Base-by-base conservation (phyloP, 1,140 invertebrate species). In the Triops longicaudatus region DNA sequence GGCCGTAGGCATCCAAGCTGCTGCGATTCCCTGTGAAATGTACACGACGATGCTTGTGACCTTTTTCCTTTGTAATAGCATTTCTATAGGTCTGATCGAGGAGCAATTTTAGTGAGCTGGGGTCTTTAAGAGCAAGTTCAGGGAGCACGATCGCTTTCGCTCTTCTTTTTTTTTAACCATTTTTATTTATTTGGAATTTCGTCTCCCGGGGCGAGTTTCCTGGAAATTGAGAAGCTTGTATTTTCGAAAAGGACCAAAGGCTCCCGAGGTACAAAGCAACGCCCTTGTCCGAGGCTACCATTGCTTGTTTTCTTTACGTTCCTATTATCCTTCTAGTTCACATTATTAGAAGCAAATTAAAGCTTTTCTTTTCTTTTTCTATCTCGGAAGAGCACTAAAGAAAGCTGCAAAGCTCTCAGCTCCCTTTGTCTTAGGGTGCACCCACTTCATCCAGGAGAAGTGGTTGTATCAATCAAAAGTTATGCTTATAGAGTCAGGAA, bases 401-500 rank as follows among this genome's bases (percentile, higher is more conserved):
- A 63, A 63, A 63, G 50, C 50, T 63, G 50, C 50, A 63, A 17
- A 22, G 50, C 50, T 63, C 50, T 63, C 50, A n/a, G 14, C 22
- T 63, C 50, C 50, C 50, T 63, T 63, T 63, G 50, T 63, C 50
- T 63, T 63, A 63, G 14, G 14, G 22, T 63, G 50, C 50, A 63
- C 22, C 50, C 50, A 63, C n/a, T 63, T 63, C 50, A 63, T 63
- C 50, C 50, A 63, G 10, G 50, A 10, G 50, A 63, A 63, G 50
- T 63, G 50, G 50, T 63, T 63, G 50, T 63, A 63, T 63, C 50
- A 63, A 63, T 63, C 50, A 10, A 63, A 22, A 63, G 50, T 63
- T 63, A 9, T 37, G 50, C 50, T 63, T 22, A 63, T 63, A 63
- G 0, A n/a, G 50, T 63, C 50, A 63, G 50, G 50, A 17, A 17